Conservation (phyloP, 1,140 invertebrate species). For the Psilanteris sp. region DNA sequence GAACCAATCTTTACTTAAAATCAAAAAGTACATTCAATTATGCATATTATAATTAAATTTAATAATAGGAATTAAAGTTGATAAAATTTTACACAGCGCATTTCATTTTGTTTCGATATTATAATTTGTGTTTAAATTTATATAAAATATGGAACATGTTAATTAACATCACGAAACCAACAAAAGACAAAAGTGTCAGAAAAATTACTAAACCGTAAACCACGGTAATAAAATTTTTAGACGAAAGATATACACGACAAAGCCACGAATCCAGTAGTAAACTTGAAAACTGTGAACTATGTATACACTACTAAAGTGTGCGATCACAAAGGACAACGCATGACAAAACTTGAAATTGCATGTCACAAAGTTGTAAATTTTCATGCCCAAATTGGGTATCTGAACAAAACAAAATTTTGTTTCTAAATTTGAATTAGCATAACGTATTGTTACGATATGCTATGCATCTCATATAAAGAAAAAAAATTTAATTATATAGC, state of each 20-base stretch:
- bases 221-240: conserved; percentile 15
- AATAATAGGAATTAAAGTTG: too few species aligned
- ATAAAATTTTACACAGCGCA: too few species aligned
- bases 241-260: conserved; percentile 31
- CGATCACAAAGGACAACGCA: conserved; percentile 27
- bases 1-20: too few species aligned
- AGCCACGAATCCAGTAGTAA: conserved; percentile 16
- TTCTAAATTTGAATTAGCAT: not conserved
- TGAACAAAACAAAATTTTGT: not conserved
- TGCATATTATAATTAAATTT: too few species aligned
- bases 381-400: not conserved
- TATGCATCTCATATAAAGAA: too few species aligned
- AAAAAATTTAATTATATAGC: too few species aligned
- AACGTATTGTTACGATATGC: too few species aligned
- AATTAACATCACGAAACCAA: conserved; percentile 33
- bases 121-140: too few species aligned
- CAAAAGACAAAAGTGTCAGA: not conserved
- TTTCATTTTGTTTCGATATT: too few species aligned
- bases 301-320: not conserved
- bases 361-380: conserved; percentile 27
- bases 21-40: too few species aligned
- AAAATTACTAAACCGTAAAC: conserved; percentile 8
- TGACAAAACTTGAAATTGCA: conserved; percentile 28
- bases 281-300: conserved; percentile 24
- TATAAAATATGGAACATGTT: too few species aligned